Conservation (phyloP, 2,888 invertebrate species). For the Harpalus rufipes region DNA sequence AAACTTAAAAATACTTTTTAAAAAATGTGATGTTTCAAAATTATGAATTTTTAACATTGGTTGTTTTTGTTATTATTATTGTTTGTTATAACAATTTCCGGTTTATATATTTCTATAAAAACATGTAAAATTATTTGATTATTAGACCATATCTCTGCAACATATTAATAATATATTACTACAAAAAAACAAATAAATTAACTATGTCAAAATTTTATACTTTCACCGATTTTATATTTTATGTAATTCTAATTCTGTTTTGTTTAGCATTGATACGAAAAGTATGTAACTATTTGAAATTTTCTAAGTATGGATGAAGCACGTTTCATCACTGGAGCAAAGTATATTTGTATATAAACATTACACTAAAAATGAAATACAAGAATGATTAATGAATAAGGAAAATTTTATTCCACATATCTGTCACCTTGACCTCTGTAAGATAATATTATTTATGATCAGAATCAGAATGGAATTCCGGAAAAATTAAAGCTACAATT, state of each 20-base stretch:
- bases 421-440: conserved; percentile 5
- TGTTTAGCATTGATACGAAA: neutral
- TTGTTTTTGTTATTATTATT: neutral
- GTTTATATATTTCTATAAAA: neutral
- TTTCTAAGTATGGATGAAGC: neutral
- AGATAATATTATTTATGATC: neutral
- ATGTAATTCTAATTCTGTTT: conserved; percentile 25
- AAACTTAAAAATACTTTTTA: too few relatives aligned
- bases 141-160: conserved; percentile 23
- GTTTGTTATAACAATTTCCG: neutral
- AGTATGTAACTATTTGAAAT: neutral
- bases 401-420: neutral
- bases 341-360: neutral
- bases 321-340: neutral
- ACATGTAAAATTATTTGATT: conserved; percentile 12
- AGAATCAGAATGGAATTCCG: neutral
- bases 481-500: neutral
- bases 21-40: too few relatives aligned
- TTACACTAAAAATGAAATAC: neutral
- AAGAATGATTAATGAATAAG: conserved; percentile 12
- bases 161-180: conserved; percentile 33
- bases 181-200: conserved; percentile 16
- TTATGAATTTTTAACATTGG: too few relatives aligned
- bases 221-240: conserved; percentile 8
- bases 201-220: conserved; percentile 23